Evolutionary conservation across 1,140 invertebrate genomes (phyloP), one percentile per base, ranked within the genome.

Genomic region (Euwallacea similis): DNA sequence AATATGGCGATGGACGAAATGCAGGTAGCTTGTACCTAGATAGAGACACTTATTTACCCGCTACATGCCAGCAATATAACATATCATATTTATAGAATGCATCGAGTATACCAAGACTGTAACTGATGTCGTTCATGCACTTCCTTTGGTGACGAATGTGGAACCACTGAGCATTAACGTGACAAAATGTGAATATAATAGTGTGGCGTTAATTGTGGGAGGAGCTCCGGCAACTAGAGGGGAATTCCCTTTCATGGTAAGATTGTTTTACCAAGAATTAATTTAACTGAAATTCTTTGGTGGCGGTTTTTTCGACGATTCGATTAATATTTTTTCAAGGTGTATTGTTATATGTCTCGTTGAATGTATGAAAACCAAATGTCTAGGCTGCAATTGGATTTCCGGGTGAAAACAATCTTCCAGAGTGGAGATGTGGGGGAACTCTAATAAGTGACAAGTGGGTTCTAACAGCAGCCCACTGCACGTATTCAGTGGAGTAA

Each of bases 221-320:
- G 86, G 85, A 7, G 81, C 77, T n/a, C 75, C 80, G 21, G 83
- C 84, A 0, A 69, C 76, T 4, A 75, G 78, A 21, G 82, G 79
- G 9, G 85, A 88, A 69, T 89, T 88, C 74, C 87, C 88, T 2
- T 88, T 88, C 71, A 87, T 88, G 86, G 86, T 84, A 53, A 61
- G 43, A 10, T 61, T 41, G 8, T 13, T 54, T 15, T 41, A 41
- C 13, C 33, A 54, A 41, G 8, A 46, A 46, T 2, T 15, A 64
- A 13, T 10, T 15, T 46, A 15, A n/a, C 2, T 46, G 44, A 68
- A 56, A 56, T 56, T 33, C 21, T 33, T 33, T 33, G 21, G 21
- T 33, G 21, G 21, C 21, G 21, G 21, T 33, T 4, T 1, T 33
- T 33, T 33, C 21, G 21, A 33, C 21, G 21, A 33, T 33, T 33